A percentile compares a stretch with the other conserved stretches of the same genome.
phyloP scores from a whole-genome alignment of 2,888 invertebrate genomes.

The Bellardia pandia region DNA sequence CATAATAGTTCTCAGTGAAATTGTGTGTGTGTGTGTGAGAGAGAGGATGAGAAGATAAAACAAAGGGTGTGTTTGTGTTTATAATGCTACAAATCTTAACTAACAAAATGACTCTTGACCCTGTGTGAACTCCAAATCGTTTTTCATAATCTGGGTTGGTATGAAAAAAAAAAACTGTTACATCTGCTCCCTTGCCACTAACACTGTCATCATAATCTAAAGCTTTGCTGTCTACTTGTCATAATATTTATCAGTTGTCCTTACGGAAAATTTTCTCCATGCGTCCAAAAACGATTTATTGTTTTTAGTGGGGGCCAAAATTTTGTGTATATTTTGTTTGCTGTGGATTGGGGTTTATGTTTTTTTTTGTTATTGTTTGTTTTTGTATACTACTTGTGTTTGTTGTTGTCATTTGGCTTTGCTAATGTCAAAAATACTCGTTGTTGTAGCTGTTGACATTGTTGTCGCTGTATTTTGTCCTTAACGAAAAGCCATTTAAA shows the following conservation, averaged over 20 bases:
- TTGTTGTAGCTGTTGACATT: neutral
- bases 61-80: neutral
- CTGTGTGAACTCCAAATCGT: neutral
- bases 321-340: neutral
- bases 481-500: conserved; percentile 66
- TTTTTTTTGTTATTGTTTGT: neutral
- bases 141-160: conserved; percentile 25
- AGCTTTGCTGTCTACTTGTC: conserved; percentile 64
- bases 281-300: conserved; percentile 60
- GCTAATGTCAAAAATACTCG: conserved; percentile 35
- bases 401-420: conserved; percentile 38
- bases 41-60: neutral
- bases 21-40: neutral
- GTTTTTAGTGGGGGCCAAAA: conserved; percentile 38
- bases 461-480: conserved; percentile 40
- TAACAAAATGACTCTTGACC: conserved; percentile 29
- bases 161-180: conserved; percentile 21
- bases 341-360: neutral
- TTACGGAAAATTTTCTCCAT: conserved; percentile 50
- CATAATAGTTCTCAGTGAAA: neutral
- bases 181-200: neutral
- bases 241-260: conserved; percentile 69
- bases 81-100: neutral
- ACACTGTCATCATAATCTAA: conserved; percentile 43
- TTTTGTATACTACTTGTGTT: neutral